phyloP scores from a whole-genome alignment of 2,888 invertebrate genomes.

The Vanessa cardui region DNA sequence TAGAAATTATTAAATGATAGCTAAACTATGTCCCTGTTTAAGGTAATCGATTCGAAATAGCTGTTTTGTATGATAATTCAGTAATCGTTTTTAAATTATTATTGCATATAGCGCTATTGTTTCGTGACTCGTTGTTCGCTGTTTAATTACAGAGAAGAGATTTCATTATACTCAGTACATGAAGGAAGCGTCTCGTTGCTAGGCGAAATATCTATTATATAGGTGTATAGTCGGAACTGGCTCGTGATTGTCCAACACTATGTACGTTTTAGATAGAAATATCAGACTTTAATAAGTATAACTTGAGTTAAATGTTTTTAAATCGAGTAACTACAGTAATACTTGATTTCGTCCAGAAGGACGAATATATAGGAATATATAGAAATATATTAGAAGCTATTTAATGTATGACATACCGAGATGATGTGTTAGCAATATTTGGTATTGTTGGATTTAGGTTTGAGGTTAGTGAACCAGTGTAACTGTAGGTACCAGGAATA shows the following conservation, averaged over 20 bases:
- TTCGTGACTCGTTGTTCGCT: slow-evolving; percentile 14
- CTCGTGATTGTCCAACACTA: neutral
- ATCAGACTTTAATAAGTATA: neutral
- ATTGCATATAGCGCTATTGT: slow-evolving; percentile 22
- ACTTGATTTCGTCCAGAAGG: too few relatives aligned
- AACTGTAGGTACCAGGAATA: too few relatives aligned
- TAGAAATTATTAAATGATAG: too few relatives aligned
- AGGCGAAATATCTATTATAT: slow-evolving; percentile 18
- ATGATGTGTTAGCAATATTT: too few relatives aligned
- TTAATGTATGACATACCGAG: too few relatives aligned
- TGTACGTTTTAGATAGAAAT: neutral
- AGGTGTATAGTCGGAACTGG: neutral
- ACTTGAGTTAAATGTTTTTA: too few relatives aligned
- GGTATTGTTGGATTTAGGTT: too few relatives aligned
- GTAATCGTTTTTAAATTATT: slow-evolving; percentile 18
- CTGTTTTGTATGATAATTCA: slow-evolving; percentile 1
- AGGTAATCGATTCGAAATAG: neutral
- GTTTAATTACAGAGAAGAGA: slow-evolving; percentile 28
- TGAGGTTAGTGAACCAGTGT: too few relatives aligned
- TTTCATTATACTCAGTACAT: slow-evolving; percentile 20
- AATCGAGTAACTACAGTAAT: too few relatives aligned
- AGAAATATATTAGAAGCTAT: too few relatives aligned
- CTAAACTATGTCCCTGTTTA: too few relatives aligned
- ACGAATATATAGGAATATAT: too few relatives aligned
- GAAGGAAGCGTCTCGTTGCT: slow-evolving; percentile 17